Conservation (phyloP, 2,888 invertebrate species). For the Thecocarcelia acutangulata region DNA sequence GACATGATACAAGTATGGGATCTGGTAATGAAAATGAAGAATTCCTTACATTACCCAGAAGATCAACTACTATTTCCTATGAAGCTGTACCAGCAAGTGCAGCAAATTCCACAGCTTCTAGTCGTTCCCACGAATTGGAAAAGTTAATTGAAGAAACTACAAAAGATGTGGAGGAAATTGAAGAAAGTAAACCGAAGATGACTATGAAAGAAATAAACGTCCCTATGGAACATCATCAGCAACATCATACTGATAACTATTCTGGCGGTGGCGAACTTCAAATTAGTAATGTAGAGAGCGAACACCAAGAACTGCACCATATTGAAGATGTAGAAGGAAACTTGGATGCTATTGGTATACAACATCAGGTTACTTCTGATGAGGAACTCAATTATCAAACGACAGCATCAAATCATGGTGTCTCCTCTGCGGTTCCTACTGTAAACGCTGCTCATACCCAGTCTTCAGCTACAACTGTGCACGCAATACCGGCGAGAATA, state of each 20-base stretch:
- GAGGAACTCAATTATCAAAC: slow-evolving; percentile 78
- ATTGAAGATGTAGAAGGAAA: slow-evolving; percentile 70
- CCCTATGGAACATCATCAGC: slow-evolving; percentile 73
- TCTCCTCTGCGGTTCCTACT: slow-evolving; percentile 31
- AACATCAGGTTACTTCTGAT: slow-evolving; percentile 74
- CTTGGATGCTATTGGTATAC: slow-evolving; percentile 77
- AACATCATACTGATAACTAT: slow-evolving; percentile 71
- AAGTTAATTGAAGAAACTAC: slow-evolving; percentile 81
- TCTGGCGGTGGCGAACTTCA: slow-evolving; percentile 68
- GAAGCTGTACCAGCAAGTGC: slow-evolving; percentile 51
- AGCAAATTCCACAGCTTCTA: slow-evolving; percentile 69
- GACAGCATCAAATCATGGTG: slow-evolving; percentile 30
- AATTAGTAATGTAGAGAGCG: slow-evolving; percentile 69
- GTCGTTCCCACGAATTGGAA: slow-evolving; percentile 78
- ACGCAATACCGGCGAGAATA: slow-evolving; percentile 75
- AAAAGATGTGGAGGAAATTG: slow-evolving; percentile 80
- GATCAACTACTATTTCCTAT: slow-evolving; percentile 42
- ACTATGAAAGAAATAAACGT: slow-evolving; percentile 74
- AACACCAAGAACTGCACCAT: slow-evolving; percentile 72
- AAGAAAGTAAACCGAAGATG: slow-evolving; percentile 78
- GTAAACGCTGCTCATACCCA: slow-evolving; percentile 60
- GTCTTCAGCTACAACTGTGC: slow-evolving; percentile 60
- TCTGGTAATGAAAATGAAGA: slow-evolving; percentile 71
- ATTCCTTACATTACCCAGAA: slow-evolving; percentile 48
- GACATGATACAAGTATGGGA: slow-evolving; percentile 71